Evolutionary conservation across 1,140 invertebrate species (phyloP).

Genomic region (Scylla paramamosain): DNA sequence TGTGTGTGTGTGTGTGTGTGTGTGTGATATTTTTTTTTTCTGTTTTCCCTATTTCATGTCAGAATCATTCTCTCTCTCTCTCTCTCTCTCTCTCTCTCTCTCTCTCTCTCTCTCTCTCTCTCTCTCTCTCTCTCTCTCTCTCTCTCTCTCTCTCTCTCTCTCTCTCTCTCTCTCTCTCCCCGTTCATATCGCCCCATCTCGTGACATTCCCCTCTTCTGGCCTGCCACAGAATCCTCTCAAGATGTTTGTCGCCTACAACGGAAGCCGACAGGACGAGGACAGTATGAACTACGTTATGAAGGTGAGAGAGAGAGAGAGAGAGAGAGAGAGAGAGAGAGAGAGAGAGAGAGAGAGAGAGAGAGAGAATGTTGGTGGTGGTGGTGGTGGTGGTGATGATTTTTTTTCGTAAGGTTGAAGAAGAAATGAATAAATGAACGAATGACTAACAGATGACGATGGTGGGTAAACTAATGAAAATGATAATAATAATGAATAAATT

Average conservation of each 20-base stretch:
- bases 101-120: too few relatives aligned
- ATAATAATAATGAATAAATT: not conserved
- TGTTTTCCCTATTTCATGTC: not conserved
- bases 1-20: too few relatives aligned
- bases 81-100: too few relatives aligned
- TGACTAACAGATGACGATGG: too few relatives aligned
- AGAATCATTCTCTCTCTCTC: too few relatives aligned
- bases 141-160: not conserved
- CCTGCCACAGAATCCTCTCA: slow-evolving; percentile 32
- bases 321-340: too few relatives aligned
- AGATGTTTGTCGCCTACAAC: slow-evolving; percentile 59
- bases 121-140: not conserved
- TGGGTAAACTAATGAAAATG: too few relatives aligned
- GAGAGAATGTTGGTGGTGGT: not conserved
- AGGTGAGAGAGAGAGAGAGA: slow-evolving; percentile 45
- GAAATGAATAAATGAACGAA: too few relatives aligned
- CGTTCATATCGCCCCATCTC: not conserved
- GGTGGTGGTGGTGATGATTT: not conserved
- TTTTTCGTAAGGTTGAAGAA: too few relatives aligned
- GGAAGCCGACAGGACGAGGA: not conserved
- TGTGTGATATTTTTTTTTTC: not conserved
- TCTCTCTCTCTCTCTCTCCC: not conserved
- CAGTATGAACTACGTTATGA: slow-evolving; percentile 16
- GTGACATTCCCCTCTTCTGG: not conserved
- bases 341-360: not conserved